Conservation (phyloP, 2,888 invertebrate genomes). For the Hipparchia sbordonii region DNA sequence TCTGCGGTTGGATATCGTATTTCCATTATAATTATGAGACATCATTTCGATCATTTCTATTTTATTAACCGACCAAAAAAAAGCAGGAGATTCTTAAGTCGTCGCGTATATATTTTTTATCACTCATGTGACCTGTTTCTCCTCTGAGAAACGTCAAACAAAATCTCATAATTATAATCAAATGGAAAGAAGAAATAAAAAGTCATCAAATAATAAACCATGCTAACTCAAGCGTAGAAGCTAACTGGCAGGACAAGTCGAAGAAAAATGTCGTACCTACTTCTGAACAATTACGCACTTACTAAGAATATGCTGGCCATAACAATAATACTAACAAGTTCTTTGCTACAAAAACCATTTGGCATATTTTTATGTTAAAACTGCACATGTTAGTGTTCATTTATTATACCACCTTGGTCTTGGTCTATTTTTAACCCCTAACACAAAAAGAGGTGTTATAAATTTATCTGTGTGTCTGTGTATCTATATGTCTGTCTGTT, state of each 20-base stretch:
- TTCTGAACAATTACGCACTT: conserved; percentile 16
- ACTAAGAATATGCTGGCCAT: conserved; percentile 4
- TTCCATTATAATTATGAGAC: neutral
- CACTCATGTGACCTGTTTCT: neutral
- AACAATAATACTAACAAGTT: conserved; percentile 19
- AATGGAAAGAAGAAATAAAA: neutral
- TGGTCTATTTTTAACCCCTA: neutral
- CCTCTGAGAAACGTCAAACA: no score
- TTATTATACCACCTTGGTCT: neutral
- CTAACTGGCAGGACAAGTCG: conserved; percentile 1
- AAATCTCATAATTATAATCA: no score
- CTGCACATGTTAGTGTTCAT: conserved; percentile 10
- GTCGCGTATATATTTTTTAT: neutral
- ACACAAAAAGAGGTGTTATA: no score
- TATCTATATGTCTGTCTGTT: no score
- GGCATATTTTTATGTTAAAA: conserved; percentile 8
- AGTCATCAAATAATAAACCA: neutral
- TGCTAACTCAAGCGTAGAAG: neutral
- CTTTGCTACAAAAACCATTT: conserved; percentile 17
- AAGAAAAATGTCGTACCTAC: conserved; percentile 7
- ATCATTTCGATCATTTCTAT: neutral
- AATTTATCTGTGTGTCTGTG: no score
- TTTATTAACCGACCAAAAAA: neutral
- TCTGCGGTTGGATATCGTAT: conserved; percentile 8
- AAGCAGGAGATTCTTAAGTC: no score